Evolutionary conservation across 1,140 invertebrate genomes (phyloP), one percentile per base, ranked within the genome.

Genomic region (Nylanderia fulva): DNA sequence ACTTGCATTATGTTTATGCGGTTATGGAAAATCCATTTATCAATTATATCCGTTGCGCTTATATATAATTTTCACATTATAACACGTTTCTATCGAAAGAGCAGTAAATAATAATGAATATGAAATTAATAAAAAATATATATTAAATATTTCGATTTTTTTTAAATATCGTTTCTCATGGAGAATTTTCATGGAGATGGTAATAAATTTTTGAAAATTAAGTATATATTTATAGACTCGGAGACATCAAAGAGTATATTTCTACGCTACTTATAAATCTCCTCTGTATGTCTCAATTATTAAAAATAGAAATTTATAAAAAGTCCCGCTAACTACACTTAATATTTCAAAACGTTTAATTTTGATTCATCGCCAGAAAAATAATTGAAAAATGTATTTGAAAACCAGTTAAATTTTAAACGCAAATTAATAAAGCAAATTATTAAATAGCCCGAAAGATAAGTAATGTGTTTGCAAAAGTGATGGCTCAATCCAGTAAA

Each of bases 361-460:
- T 18, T 29, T 11, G 1, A 45, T 29, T 48, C 11, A 11, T 56
- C 27, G 11, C 11, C 11, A 29, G 58, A 7, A 48, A 1, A 48
- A 48, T 0, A 48, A 48, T 48, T 18, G 18, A 48, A 48, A 58
- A 24, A 9, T 24, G 9, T 1, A 8, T 39, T 18, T 24, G n/a
- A 33, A 82, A 72, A 72, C 42, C 21, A 36, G 2, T 71, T 71
- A 42, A 33, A 3, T 7, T 15, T 29, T 80, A 71, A 80, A 42
- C 7, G 27, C 13, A 7, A 36, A 33, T 71, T 71, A 71, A 71
- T 29, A 21, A 76, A 29, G 42, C 21, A 85, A 75, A 69, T 86
- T 21, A 52, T 82, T 86, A 86, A 86, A 45, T 52, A 15, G 21
- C n/a, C 18, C n/a, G 18, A 86, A 83, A 83, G 36, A 61, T 75